A percentile compares a stretch with the other conserved stretches of the same genome.
Evolutionary conservation across 2,797 vertebrate genomes (phyloP).

Genomic region (Girardinus metallicus): DNA sequence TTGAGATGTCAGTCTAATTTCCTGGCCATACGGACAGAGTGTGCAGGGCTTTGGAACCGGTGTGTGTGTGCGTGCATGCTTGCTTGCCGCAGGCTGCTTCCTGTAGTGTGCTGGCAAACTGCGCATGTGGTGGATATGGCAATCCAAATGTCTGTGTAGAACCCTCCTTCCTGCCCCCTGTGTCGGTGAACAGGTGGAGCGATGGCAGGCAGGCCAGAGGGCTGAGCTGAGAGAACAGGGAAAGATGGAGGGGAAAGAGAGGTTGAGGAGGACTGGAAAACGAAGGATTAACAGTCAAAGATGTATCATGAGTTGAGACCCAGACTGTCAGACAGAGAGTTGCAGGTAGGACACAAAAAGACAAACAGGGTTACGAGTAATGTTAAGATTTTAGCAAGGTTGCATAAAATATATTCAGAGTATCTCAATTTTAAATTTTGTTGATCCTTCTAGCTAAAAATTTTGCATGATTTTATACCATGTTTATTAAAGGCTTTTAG

Average conservation of each 20-base stretch:
- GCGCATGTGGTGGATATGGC: conserved; percentile 46
- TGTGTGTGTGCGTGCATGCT: conserved; percentile 39
- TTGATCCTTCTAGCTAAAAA: not conserved
- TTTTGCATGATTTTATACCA: conserved; percentile 12
- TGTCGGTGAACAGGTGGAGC: conserved; percentile 78
- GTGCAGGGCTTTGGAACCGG: conserved; percentile 53
- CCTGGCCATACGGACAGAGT: conserved; percentile 74
- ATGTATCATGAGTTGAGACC: conserved; percentile 53
- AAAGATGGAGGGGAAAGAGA: conserved; percentile 17
- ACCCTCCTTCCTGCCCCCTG: conserved; percentile 75
- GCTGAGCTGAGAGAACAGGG: conserved; percentile 46
- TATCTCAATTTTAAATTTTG: not conserved
- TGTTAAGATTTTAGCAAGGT: not conserved
- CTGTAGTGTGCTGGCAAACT: conserved; percentile 65
- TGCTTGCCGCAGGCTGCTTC: conserved; percentile 56
- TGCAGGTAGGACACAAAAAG: conserved; percentile 4
- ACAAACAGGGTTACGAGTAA: not conserved
- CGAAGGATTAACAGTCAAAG: conserved; percentile 45
- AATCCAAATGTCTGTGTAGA: conserved; percentile 70
- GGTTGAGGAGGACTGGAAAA: conserved; percentile 37
- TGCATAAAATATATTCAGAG: not conserved
- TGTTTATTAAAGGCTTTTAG: conserved; percentile 3
- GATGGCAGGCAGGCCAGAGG: conserved; percentile 66
- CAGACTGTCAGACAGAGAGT: conserved; percentile 31
- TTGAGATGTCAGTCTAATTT: conserved; percentile 81